phyloP scores from a whole-genome alignment of 1,140 invertebrate species.

The Druon quercuslanigerum region DNA sequence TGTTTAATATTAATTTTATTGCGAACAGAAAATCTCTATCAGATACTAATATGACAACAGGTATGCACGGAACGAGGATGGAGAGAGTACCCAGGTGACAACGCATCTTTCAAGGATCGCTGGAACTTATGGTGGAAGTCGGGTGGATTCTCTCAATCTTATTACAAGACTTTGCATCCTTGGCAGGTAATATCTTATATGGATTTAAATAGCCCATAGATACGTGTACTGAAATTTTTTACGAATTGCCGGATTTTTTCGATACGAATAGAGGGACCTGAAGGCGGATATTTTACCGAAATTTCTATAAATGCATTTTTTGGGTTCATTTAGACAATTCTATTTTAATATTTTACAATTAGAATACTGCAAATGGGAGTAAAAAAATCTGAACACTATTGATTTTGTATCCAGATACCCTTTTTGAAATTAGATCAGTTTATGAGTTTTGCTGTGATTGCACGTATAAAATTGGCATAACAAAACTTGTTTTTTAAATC shows the following conservation, averaged over 20 bases:
- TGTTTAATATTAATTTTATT: neutral
- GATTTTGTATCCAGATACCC: too few species aligned
- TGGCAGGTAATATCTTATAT: conserved; percentile 80
- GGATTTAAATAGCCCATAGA: too few species aligned
- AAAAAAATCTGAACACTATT: too few species aligned
- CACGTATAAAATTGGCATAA: too few species aligned
- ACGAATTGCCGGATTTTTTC: too few species aligned
- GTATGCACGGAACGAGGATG: conserved; percentile 88
- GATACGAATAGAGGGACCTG: too few species aligned
- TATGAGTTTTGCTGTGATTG: too few species aligned
- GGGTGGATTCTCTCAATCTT: conserved; percentile 81
- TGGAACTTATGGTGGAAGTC: conserved; percentile 93
- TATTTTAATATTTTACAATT: neutral
- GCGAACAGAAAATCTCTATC: neutral
- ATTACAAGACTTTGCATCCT: conserved; percentile 82
- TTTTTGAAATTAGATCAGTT: too few species aligned
- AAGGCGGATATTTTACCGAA: too few species aligned
- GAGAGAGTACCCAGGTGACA: conserved; percentile 81
- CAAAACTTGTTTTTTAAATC: neutral
- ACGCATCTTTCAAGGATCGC: conserved; percentile 78
- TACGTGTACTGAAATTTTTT: too few species aligned
- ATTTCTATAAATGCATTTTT: too few species aligned
- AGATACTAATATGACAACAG: conserved; percentile 58
- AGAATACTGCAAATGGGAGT: neutral
- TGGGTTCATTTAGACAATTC: too few species aligned